Conservation (phyloP, 2,888 invertebrate species). For the Eumerus sabulonum region DNA sequence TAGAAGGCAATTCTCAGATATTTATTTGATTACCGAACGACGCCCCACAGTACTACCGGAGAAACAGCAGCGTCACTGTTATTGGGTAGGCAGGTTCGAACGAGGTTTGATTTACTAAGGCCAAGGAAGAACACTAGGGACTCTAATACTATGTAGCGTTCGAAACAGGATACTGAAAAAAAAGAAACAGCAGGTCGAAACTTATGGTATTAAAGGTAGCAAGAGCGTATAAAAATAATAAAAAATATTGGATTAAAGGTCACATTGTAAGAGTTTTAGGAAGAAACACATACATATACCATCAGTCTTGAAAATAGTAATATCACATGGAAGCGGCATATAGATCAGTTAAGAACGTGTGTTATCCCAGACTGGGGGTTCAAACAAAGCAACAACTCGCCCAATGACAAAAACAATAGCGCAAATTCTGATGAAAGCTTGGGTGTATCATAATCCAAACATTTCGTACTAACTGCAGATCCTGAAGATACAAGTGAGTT, state of each 20-base stretch:
- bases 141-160: too few relatives aligned
- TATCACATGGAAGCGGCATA: constrained; percentile 1
- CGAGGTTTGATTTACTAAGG: constrained; percentile 17
- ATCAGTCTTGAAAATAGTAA: constrained; percentile 14
- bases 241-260: too few relatives aligned
- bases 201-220: too few relatives aligned
- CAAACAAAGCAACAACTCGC: too few relatives aligned
- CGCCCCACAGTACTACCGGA: constrained; percentile 9
- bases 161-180: constrained; percentile 14
- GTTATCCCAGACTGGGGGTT: too few relatives aligned
- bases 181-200: constrained; percentile 9
- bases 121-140: neutral
- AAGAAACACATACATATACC: constrained; percentile 8
- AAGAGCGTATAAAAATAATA: too few relatives aligned
- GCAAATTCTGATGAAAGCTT: too few relatives aligned
- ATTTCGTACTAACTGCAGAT: too few relatives aligned
- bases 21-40: constrained; percentile 27
- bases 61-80: constrained; percentile 20
- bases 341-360: neutral
- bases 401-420: too few relatives aligned
- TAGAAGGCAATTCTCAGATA: constrained; percentile 12
- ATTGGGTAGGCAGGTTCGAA: constrained; percentile 14
- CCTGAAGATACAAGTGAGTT: too few relatives aligned
- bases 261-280: constrained; percentile 1
- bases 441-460: too few relatives aligned